A percentile compares a stretch with the other conserved stretches of the same genome.
Conservation (phyloP, 2,113 vertebrate species). For the Castor canadensis region DNA sequence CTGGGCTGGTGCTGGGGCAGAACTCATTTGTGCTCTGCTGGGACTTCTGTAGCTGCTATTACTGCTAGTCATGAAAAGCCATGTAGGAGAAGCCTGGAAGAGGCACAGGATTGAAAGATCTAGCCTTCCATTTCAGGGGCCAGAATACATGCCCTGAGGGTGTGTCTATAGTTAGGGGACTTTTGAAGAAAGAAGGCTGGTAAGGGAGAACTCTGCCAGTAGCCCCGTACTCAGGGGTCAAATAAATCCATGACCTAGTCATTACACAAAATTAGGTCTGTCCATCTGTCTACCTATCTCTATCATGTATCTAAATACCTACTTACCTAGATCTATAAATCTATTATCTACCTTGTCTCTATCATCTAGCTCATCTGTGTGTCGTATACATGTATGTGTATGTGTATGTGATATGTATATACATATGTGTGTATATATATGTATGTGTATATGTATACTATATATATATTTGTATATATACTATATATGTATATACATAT, state of each 20-base stretch:
- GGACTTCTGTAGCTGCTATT: background rate
- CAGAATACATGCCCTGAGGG: slow-evolving; percentile 65
- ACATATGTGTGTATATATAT: too few species aligned
- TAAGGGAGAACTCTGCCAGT: background rate
- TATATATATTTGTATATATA: too few species aligned
- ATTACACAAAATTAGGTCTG: background rate
- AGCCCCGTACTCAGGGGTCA: background rate
- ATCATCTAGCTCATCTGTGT: background rate
- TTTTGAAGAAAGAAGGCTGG: slow-evolving; percentile 38
- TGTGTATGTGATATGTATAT: too few species aligned
- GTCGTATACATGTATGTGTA: too few species aligned
- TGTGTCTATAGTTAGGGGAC: slow-evolving; percentile 32
- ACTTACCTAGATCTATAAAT: background rate
- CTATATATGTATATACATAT: too few species aligned
- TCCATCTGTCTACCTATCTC: background rate
- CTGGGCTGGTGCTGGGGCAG: background rate
- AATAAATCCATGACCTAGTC: background rate
- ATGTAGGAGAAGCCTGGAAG: slow-evolving; percentile 68
- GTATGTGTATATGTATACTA: too few species aligned
- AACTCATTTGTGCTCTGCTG: background rate
- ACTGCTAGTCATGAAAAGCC: background rate
- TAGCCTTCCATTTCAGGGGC: slow-evolving; percentile 62
- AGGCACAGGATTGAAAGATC: slow-evolving; percentile 77
- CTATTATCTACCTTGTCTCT: background rate
- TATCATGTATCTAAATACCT: background rate